Conservation (phyloP, 2,113 vertebrate species). For the Mormyrus iriodes region DNA sequence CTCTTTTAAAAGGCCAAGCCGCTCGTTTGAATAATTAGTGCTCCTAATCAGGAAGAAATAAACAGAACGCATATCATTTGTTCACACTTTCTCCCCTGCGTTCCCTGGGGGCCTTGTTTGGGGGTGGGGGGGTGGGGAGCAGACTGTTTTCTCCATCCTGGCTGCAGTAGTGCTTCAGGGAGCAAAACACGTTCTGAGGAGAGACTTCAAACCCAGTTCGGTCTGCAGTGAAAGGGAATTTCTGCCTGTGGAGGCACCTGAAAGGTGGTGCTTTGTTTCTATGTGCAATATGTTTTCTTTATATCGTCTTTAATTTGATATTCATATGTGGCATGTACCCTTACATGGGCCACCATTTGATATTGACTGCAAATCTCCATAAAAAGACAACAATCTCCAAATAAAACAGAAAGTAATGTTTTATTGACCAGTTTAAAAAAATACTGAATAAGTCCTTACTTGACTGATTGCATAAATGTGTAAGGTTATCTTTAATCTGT, state of each 20-base stretch:
- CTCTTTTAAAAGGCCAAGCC: background rate
- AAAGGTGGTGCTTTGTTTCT: background rate
- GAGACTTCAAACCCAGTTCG: background rate
- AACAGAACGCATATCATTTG: background rate
- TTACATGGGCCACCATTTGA: background rate
- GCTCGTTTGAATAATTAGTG: background rate
- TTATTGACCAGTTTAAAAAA: background rate
- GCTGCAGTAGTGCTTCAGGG: background rate
- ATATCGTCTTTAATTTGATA: background rate
- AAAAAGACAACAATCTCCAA: background rate
- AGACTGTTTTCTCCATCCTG: background rate
- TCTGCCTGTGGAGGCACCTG: background rate
- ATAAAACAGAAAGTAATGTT: background rate
- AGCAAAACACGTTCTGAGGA: background rate
- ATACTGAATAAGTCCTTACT: background rate
- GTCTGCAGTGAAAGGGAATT: background rate
- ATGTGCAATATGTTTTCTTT: background rate
- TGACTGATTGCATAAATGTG: background rate
- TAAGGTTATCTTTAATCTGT: background rate
- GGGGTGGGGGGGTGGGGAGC: background rate
- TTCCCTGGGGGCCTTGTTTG: background rate
- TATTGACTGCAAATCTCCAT: background rate
- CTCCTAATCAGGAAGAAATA: background rate
- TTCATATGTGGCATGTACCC: background rate
- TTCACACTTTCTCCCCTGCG: background rate